phyloP scores from a whole-genome alignment of 2,888 invertebrate species.

The Caenorhabditis zanzibari region DNA sequence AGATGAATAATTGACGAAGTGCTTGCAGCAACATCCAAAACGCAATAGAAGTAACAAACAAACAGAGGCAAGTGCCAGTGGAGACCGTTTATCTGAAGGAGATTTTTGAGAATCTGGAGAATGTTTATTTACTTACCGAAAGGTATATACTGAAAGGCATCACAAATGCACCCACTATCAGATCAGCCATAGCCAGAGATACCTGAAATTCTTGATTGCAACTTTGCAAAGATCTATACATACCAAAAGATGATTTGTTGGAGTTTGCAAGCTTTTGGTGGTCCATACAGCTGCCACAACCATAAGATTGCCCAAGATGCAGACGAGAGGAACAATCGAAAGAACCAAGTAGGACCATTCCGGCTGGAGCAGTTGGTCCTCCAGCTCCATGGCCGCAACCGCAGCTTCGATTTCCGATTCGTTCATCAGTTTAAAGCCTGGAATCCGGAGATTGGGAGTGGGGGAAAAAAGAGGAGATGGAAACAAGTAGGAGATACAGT shows the following conservation, averaged over 20 bases:
- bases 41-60: constrained; percentile 82
- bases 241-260: constrained; percentile 79
- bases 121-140: constrained; percentile 69
- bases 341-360: constrained; percentile 71
- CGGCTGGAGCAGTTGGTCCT: constrained; percentile 64
- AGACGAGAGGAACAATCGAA: constrained; percentile 71
- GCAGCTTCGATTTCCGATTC: constrained; percentile 60
- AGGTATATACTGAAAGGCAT: constrained; percentile 83
- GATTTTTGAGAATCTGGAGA: neutral
- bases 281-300: constrained; percentile 82
- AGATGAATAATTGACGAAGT: constrained; percentile 83
- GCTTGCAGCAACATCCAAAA: constrained; percentile 82
- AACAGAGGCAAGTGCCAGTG: constrained; percentile 82
- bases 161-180: constrained; percentile 81
- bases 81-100: constrained; percentile 81
- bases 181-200: constrained; percentile 82
- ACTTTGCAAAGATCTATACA: neutral
- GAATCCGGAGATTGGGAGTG: neutral
- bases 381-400: constrained; percentile 58
- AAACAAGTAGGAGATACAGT: neutral
- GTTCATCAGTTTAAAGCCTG: constrained; percentile 55
- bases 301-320: constrained; percentile 78
- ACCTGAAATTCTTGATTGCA: constrained; percentile 69
- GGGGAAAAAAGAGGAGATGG: neutral
- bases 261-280: constrained; percentile 81